Evolutionary conservation across 2,888 invertebrate genomes (phyloP).

Genomic region (Dione vanillae): DNA sequence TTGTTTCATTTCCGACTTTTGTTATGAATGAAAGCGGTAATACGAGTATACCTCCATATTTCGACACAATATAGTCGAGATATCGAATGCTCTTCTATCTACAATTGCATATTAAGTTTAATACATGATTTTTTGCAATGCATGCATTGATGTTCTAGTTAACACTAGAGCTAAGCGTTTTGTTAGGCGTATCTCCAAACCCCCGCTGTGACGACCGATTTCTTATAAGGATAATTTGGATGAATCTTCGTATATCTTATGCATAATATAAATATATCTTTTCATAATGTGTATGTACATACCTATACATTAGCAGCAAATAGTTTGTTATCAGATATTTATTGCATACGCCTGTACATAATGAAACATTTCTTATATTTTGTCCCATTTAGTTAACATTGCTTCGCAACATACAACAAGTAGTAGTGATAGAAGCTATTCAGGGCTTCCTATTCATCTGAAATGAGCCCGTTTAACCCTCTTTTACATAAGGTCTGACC

Average conservation of each 20-base stretch:
- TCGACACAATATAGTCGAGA: not conserved
- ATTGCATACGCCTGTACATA: not conserved
- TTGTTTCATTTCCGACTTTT: constrained; percentile 16
- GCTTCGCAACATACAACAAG: constrained; percentile 27
- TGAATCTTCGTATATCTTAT: no score
- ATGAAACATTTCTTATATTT: not conserved
- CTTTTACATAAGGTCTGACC: constrained; percentile 44
- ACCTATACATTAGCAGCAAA: no score
- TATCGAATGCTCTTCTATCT: not conserved
- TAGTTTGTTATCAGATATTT: not conserved
- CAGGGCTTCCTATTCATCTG: constrained; percentile 34
- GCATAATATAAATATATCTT: no score
- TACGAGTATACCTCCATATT: constrained; percentile 11
- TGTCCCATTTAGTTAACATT: constrained; percentile 12
- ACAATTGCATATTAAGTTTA: not conserved
- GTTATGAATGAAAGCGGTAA: constrained; percentile 11
- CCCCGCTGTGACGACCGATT: no score
- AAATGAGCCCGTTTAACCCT: constrained; percentile 42
- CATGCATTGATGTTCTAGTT: no score
- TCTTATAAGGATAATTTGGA: no score
- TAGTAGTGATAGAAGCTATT: constrained; percentile 28
- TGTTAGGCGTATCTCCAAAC: no score
- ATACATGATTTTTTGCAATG: no score
- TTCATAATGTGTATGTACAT: not conserved
- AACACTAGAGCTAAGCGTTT: no score